These are phyloP conservation scores for Clunio marinus DNA, from an alignment of 2,888 invertebrate genomes.

Conservation along the genomic window DNA sequence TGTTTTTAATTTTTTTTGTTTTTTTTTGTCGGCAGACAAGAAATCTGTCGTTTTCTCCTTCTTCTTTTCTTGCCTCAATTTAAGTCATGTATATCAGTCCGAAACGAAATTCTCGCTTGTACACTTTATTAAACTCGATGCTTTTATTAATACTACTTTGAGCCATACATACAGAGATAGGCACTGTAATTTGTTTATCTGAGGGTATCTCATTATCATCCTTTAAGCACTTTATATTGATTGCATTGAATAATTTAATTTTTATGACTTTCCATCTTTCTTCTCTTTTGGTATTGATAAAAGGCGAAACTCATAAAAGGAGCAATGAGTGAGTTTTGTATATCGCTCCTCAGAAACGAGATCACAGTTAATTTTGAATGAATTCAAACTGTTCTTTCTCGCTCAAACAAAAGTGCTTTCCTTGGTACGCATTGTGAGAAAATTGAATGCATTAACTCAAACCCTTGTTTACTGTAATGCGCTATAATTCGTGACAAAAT, in stretches of 20 bases:
- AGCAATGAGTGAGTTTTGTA: slow-evolving; percentile 22
- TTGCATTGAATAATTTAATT: background rate
- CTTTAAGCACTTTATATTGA: slow-evolving; percentile 31
- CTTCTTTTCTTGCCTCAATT: slow-evolving; percentile 24
- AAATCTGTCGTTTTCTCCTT: too few species aligned
- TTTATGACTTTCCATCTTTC: background rate
- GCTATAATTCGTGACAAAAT: background rate
- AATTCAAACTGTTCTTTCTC: background rate
- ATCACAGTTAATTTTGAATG: background rate
- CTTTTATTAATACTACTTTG: slow-evolving; percentile 35
- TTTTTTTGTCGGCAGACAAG: too few species aligned
- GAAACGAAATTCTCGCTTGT: slow-evolving; percentile 33
- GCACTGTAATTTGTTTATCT: slow-evolving; percentile 26
- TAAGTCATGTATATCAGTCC: slow-evolving; percentile 20
- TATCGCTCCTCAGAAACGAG: too few species aligned
- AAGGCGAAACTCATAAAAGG: slow-evolving; percentile 34
- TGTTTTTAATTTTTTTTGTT: background rate
- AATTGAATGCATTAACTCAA: background rate
- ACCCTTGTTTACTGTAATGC: background rate
- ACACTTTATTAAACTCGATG: slow-evolving; percentile 35
- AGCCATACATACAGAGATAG: background rate
- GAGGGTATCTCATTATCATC: slow-evolving; percentile 30
- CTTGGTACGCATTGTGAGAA: background rate
- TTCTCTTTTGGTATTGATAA: slow-evolving; percentile 13
- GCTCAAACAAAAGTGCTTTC: background rate